Evolutionary conservation across 2,888 invertebrate genomes (phyloP).

Genomic region (Piscicola geometra): DNA sequence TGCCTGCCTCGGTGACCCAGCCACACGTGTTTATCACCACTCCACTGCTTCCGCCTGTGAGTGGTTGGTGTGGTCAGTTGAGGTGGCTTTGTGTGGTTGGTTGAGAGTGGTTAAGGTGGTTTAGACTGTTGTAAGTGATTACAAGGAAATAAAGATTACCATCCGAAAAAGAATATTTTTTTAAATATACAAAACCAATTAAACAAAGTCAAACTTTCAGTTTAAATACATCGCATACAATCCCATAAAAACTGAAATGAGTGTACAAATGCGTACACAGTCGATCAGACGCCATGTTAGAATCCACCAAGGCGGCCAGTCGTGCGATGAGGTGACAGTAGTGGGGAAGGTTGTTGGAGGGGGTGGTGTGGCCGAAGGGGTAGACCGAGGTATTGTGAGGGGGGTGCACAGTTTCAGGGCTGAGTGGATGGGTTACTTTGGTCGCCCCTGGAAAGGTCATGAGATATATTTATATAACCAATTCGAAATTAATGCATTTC

Average conservation of each 20-base stretch:
- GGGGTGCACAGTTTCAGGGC: background rate
- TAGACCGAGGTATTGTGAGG: slow-evolving; percentile 62
- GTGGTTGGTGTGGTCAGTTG: background rate
- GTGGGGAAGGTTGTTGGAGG: slow-evolving; percentile 71
- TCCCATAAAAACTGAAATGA: too few relatives aligned
- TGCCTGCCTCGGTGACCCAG: slow-evolving; percentile 89
- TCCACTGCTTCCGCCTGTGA: slow-evolving; percentile 63
- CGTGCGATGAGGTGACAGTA: slow-evolving; percentile 78
- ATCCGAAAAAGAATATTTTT: background rate
- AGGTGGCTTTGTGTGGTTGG: too few relatives aligned
- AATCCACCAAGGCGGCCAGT: slow-evolving; percentile 73
- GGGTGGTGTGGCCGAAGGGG: slow-evolving; percentile 81
- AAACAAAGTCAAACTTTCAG: too few relatives aligned
- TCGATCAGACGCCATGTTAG: background rate
- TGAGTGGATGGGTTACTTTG: background rate
- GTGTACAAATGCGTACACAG: background rate
- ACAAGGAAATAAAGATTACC: background rate
- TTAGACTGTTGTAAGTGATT: too few relatives aligned
- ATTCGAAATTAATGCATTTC: background rate
- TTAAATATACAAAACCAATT: background rate
- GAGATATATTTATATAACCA: background rate
- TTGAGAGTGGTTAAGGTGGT: too few relatives aligned
- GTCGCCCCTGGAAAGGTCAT: background rate
- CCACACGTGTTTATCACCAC: slow-evolving; percentile 95
- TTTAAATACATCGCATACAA: too few relatives aligned